Evolutionary conservation across 30 jellyfish, hydroid and myxozoan genomes (phyloP).

Genomic region (Chrysaora quinquecirrha): DNA sequence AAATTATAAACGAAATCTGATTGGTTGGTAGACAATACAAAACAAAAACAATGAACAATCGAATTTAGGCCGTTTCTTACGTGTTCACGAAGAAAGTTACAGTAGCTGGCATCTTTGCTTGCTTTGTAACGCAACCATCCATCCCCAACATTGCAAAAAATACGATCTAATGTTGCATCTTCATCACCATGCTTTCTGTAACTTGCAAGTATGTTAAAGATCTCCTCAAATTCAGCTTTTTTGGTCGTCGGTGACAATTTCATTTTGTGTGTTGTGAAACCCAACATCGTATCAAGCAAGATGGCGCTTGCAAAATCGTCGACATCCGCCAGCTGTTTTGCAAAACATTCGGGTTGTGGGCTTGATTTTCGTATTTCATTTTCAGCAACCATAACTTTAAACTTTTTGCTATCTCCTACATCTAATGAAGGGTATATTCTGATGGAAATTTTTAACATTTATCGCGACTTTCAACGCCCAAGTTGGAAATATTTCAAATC

Average conservation of each 20-base stretch:
- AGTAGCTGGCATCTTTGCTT: constrained; percentile 29
- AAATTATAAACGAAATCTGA: no score
- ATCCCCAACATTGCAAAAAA: constrained; percentile 59
- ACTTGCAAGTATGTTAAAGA: constrained; percentile 59
- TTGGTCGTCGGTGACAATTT: constrained; percentile 47
- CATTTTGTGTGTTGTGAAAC: constrained; percentile 93
- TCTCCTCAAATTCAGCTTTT: constrained; percentile 66
- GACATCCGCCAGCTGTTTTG: constrained; percentile 75
- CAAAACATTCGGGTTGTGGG: constrained; percentile 56
- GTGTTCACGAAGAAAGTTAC: constrained; percentile 76
- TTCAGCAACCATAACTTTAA: constrained; percentile 50
- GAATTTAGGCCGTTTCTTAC: constrained; percentile 64
- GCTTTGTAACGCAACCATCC: constrained; percentile 71
- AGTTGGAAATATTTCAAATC: no score
- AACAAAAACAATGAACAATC: no score
- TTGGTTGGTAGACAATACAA: constrained; percentile 36
- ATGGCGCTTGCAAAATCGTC: constrained; percentile 93
- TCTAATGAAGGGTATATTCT: constrained; percentile 4
- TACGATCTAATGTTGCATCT: constrained; percentile 56
- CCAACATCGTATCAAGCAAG: constrained; percentile 85
- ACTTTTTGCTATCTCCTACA: background rate
- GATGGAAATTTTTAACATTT: background rate
- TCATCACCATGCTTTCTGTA: constrained; percentile 84
- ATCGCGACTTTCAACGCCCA: background rate
- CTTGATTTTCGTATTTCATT: constrained; percentile 1